Conservation (phyloP, 2,797 vertebrate genomes). For the Peromyscus melanophrys region DNA sequence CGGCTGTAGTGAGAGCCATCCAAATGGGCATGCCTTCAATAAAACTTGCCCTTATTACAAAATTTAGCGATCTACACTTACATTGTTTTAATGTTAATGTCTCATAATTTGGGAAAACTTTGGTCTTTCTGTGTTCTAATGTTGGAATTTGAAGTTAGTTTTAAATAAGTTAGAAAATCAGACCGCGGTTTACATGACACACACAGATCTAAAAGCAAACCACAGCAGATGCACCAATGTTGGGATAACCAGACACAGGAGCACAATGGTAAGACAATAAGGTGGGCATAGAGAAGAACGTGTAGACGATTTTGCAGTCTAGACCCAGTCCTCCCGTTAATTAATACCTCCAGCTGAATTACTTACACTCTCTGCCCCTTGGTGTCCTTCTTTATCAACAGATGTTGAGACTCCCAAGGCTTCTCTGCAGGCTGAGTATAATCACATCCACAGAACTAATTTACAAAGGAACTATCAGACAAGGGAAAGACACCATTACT, state of each 20-base stretch:
- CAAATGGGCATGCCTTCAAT: neutral
- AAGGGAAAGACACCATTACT: neutral
- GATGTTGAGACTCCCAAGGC: neutral
- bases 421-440: neutral
- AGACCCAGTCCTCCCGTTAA: neutral
- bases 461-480: neutral
- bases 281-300: neutral
- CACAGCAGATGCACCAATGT: rapidly evolving
- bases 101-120: neutral
- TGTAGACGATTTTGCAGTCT: too few species aligned
- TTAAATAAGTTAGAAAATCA: neutral
- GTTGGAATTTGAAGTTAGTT: neutral
- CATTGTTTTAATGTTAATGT: neutral
- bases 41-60: neutral
- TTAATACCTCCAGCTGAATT: neutral
- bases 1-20: neutral
- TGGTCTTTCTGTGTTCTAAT: neutral
- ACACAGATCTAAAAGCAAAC: neutral
- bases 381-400: neutral
- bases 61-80: neutral
- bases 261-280: neutral
- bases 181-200: neutral
- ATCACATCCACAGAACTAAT: neutral
- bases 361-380: neutral
- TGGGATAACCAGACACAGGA: too few species aligned